These are phyloP conservation scores for Semotilus atromaculatus DNA, from an alignment of 2,797 vertebrate genomes.

Conservation along the genomic window DNA sequence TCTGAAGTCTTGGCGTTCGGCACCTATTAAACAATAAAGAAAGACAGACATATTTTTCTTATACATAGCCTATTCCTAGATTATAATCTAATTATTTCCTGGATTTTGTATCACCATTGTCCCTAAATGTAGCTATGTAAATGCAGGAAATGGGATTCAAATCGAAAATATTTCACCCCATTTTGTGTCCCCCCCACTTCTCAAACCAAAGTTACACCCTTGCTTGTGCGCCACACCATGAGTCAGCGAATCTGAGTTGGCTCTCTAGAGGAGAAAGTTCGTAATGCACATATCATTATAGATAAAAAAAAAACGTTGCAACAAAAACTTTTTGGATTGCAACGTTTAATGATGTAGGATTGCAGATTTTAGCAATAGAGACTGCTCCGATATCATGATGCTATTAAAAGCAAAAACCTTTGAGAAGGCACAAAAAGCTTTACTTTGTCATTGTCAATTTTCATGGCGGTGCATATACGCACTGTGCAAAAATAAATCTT, in stretches of 20 bases:
- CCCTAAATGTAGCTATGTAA: too few relatives aligned
- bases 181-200: too few relatives aligned
- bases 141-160: too few relatives aligned
- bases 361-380: background rate
- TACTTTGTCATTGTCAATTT: constrained; percentile 6
- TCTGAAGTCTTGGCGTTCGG: too few relatives aligned
- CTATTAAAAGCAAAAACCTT: constrained; percentile 8
- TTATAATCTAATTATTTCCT: too few relatives aligned
- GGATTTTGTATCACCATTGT: too few relatives aligned
- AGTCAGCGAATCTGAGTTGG: constrained; percentile 4
- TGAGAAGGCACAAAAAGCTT: background rate
- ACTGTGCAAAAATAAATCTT: background rate
- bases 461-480: background rate
- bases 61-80: too few relatives aligned
- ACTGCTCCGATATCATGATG: background rate
- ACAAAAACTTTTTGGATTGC: background rate
- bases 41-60: too few relatives aligned
- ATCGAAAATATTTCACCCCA: too few relatives aligned
- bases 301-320: background rate
- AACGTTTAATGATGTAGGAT: background rate
- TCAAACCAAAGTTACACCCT: too few relatives aligned
- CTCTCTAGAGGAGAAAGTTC: constrained; percentile 6
- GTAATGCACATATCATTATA: background rate
- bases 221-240: background rate
- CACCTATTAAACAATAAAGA: too few relatives aligned